phyloP scores from a whole-genome alignment of 2,797 vertebrate species.

The Coluber constrictor region DNA sequence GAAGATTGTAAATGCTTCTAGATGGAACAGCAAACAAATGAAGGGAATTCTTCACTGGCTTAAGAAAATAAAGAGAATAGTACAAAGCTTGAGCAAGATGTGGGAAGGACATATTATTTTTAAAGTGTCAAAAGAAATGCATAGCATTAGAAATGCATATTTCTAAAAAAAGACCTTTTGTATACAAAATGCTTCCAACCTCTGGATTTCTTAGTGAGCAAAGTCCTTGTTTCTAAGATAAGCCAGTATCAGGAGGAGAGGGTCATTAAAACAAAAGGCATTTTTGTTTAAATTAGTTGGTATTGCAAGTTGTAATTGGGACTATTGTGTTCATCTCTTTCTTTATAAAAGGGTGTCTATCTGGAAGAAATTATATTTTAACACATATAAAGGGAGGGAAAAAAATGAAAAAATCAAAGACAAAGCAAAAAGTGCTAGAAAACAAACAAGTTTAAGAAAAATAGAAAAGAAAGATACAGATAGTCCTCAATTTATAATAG shows the following conservation, averaged over 20 bases:
- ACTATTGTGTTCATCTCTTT: background rate
- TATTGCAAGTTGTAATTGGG: background rate
- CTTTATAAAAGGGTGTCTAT: background rate
- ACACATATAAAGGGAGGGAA: too few species aligned
- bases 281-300: background rate
- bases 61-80: slow-evolving; percentile 7
- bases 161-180: background rate
- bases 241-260: background rate
- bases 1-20: slow-evolving; percentile 36
- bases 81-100: slow-evolving; percentile 35
- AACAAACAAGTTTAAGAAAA: background rate
- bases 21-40: slow-evolving; percentile 27
- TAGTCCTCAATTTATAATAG: background rate
- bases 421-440: background rate
- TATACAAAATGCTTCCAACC: slow-evolving; percentile 17
- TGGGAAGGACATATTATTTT: slow-evolving; percentile 39
- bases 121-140: slow-evolving; percentile 22
- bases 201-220: slow-evolving; percentile 14
- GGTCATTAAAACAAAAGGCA: background rate
- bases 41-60: background rate
- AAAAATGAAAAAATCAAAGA: background rate
- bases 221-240: slow-evolving; percentile 21
- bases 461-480: background rate
- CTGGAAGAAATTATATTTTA: background rate
- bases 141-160: background rate